Base-by-base conservation (phyloP, 2,113 vertebrate species). In the Arvicanthis niloticus region DNA sequence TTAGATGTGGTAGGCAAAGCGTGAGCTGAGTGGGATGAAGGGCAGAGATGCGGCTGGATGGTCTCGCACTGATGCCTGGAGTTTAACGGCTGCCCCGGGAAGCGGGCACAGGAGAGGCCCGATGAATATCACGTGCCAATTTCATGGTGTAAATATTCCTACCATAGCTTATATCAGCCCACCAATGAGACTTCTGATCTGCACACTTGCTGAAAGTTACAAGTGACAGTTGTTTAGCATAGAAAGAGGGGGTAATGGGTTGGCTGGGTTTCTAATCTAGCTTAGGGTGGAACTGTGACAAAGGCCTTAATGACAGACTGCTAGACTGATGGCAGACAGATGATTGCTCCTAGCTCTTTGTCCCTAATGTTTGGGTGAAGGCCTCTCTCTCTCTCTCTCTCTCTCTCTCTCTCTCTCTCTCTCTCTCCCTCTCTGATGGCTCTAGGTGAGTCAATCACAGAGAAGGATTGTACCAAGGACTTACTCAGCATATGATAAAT, bases 1-100 rank as follows among this genome's bases (percentile, higher is more conserved):
- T 31, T 40, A 26, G 81, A 29, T 72, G 42, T 31, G 19, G 84
- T 3, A 0, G 26, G 76, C 0, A 1, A 68, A 56, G 51, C 19
- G 21, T 77, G 48, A 3, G 10, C 17, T 8, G 40, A 62, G 13
- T 16, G 51, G 68, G 17, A 40, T 5, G 26, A 17, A 0, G 51
- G 58, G 16, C 12, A 53, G 51, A 2, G 17, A 56, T 15, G 37
- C 9, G 10, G 16, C n/a, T 9, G 3, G n/a, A 42, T 3, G 17
- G 53, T 1, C 45, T 82, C 0, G 0, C 0, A 15, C 29, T 2
- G 0, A 37, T 21, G n/a, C 34, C n/a, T 58, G 4, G 48, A 3
- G 12, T 22, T 48, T 84, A 62, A 29, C 51, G 24, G 16, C 29
- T 42, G 68, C 37, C 86, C 56, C 6, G 13, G 51, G 37, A 3